These are phyloP conservation scores for Sminthurides aquaticus DNA, from an alignment of 2,888 invertebrate species.

Conservation along the genomic window DNA sequence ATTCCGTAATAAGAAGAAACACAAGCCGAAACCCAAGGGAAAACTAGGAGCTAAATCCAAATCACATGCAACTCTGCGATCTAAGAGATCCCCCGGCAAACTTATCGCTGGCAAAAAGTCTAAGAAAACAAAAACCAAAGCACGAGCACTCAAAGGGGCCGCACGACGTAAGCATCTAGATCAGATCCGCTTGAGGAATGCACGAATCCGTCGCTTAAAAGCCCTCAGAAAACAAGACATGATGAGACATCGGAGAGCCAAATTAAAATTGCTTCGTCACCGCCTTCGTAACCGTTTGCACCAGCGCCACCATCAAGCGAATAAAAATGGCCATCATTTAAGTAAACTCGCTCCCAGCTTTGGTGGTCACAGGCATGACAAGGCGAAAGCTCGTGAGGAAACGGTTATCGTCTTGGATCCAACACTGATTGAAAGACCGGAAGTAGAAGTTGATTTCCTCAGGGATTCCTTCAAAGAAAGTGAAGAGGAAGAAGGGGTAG, in stretches of 20 bases:
- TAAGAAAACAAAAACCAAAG: not conserved
- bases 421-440: constrained; percentile 8
- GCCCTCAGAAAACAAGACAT: not conserved
- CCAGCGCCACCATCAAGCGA: not conserved
- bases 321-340: not conserved
- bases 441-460: constrained; percentile 9
- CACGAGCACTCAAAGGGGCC: not conserved
- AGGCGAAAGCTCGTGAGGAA: not conserved
- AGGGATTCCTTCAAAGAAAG: not conserved
- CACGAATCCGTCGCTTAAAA: not conserved
- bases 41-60: not conserved
- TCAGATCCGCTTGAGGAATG: not conserved
- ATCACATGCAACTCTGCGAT: not conserved
- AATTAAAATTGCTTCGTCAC: not conserved
- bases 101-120: not conserved
- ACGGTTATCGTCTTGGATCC: constrained; percentile 8
- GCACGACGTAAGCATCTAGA: not conserved
- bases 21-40: not conserved
- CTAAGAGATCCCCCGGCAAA: not conserved
- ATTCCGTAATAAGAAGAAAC: not conserved
- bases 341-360: not conserved
- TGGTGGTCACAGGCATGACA: not conserved
- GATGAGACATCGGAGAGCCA: not conserved
- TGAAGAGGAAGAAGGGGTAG: constrained; percentile 2
- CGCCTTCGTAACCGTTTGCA: not conserved